A percentile compares a stretch with the other conserved stretches of the same genome.
Evolutionary conservation across 2,888 invertebrate genomes (phyloP).

Genomic region (Stenodera caucasica): DNA sequence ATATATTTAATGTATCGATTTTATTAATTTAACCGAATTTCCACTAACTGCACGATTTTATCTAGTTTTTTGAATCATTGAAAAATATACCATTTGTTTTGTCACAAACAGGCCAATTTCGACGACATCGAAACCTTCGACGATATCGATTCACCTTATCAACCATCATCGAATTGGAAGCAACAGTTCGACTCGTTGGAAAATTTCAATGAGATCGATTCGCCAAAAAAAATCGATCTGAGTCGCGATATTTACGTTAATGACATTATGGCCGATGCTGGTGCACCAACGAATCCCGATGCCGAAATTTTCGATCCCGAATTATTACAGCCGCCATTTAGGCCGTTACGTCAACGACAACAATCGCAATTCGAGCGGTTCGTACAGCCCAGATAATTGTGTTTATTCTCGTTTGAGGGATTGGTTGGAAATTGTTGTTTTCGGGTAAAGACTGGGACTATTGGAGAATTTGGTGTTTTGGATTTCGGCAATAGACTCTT

Average conservation of each 20-base stretch:
- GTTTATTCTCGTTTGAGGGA: no score
- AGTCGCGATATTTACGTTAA: slow-evolving; percentile 47
- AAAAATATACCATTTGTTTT: slow-evolving; percentile 40
- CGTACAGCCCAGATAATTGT: neutral
- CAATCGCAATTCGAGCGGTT: neutral
- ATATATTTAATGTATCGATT: slow-evolving; percentile 7
- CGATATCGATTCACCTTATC: slow-evolving; percentile 32
- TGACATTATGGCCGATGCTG: slow-evolving; percentile 41
- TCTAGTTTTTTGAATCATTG: slow-evolving; percentile 37
- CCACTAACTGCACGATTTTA: slow-evolving; percentile 34
- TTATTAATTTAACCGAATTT: slow-evolving; percentile 28
- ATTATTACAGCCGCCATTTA: neutral
- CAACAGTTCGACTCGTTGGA: slow-evolving; percentile 41
- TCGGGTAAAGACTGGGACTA: no score
- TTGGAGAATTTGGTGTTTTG: no score
- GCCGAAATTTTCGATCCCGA: slow-evolving; percentile 42
- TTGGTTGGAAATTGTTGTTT: no score
- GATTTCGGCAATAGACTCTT: no score
- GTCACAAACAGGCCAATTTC: slow-evolving; percentile 32
- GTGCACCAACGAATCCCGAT: slow-evolving; percentile 46
- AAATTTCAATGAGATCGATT: slow-evolving; percentile 32
- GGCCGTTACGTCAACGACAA: neutral
- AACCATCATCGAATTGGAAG: slow-evolving; percentile 28
- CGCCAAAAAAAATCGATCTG: slow-evolving; percentile 35
- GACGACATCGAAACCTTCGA: slow-evolving; percentile 47